Percentiles rank a stretch among this genome's conserved stretches.
Conservation (phyloP, 2,797 vertebrate genomes). For the Periophthalmus magnuspinnatus region DNA sequence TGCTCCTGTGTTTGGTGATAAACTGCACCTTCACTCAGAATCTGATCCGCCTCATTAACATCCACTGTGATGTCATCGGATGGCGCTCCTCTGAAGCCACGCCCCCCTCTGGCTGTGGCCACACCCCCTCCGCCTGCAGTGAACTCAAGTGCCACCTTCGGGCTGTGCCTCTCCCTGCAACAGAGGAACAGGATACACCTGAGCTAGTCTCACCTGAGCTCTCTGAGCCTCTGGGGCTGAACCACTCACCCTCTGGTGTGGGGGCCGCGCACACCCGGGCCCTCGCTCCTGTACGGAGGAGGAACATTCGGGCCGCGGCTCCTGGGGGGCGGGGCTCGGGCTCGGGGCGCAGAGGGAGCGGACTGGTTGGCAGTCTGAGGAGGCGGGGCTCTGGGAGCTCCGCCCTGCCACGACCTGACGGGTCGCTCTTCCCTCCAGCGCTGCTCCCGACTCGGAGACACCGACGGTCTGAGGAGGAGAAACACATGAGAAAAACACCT, state of each 20-base stretch:
- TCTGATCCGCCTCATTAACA: slow-evolving; percentile 39
- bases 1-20: slow-evolving; percentile 59
- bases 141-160: slow-evolving; percentile 44
- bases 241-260: background rate
- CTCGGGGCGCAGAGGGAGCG: slow-evolving; percentile 61
- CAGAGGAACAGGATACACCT: background rate
- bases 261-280: slow-evolving; percentile 32
- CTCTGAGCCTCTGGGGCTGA: background rate
- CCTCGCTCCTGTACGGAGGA: slow-evolving; percentile 47
- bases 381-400: slow-evolving; percentile 36
- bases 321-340: slow-evolving; percentile 48
- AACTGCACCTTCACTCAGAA: background rate
- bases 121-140: slow-evolving; percentile 32
- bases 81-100: slow-evolving; percentile 42
- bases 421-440: slow-evolving; percentile 76
- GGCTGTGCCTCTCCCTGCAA: slow-evolving; percentile 44
- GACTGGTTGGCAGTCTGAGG: slow-evolving; percentile 38
- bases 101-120: slow-evolving; percentile 38
- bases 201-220: background rate
- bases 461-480: slow-evolving; percentile 70
- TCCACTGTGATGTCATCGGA: slow-evolving; percentile 62
- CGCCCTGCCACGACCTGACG: slow-evolving; percentile 70
- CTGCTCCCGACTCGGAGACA: slow-evolving; percentile 84
- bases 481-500: background rate
- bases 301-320: slow-evolving; percentile 54